phyloP scores from a whole-genome alignment of 2,113 vertebrate genomes.

The Apodemus sylvaticus region DNA sequence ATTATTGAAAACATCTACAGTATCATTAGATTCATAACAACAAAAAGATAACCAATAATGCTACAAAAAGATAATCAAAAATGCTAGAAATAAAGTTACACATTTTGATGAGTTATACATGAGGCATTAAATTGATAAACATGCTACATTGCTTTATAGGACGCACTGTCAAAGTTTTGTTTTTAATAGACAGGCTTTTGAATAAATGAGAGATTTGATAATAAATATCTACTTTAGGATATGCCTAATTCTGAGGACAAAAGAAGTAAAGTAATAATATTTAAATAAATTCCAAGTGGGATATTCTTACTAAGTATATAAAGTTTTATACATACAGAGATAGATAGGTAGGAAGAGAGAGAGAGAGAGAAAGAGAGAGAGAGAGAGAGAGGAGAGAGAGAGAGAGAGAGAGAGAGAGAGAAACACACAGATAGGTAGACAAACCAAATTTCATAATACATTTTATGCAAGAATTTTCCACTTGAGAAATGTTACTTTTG shows the following conservation, averaged over 20 bases:
- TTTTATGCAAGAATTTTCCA: neutral
- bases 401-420: too few relatives aligned
- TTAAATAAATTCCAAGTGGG: neutral
- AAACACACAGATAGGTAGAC: neutral
- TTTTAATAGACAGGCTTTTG: neutral
- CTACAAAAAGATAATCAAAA: too few relatives aligned
- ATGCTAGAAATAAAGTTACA: neutral
- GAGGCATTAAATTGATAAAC: neutral
- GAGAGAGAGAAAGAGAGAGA: too few relatives aligned
- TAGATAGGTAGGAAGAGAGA: too few relatives aligned
- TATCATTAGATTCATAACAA: neutral
- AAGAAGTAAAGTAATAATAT: neutral
- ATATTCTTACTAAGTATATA: neutral
- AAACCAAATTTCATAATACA: too few relatives aligned
- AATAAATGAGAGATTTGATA: neutral
- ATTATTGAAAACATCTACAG: neutral
- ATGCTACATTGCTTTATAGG: neutral
- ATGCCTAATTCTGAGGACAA: neutral
- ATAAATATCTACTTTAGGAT: neutral
- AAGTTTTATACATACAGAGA: too few relatives aligned
- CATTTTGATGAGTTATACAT: neutral
- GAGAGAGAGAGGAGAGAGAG: too few relatives aligned
- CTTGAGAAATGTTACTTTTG: neutral
- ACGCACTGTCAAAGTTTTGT: neutral
- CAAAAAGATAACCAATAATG: neutral